Percentiles rank a stretch among this genome's conserved stretches.
These are phyloP conservation scores for Labroides dimidiatus DNA, from an alignment of 2,797 vertebrate species.

Conservation along the genomic window DNA sequence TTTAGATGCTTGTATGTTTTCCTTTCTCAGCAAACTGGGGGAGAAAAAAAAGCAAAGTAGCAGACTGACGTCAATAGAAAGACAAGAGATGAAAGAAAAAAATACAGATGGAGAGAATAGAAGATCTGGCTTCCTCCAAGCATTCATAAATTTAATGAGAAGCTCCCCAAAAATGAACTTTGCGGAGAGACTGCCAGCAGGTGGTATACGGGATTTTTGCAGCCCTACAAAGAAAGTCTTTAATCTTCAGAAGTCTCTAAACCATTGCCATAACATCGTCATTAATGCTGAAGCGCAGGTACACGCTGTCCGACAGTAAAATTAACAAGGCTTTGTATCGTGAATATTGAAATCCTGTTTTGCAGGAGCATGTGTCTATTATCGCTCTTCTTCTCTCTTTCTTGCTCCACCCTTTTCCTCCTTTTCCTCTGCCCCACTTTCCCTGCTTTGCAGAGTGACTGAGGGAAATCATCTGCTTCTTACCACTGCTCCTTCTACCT, in stretches of 20 bases:
- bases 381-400: constrained; percentile 1
- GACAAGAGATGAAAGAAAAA: constrained; percentile 29
- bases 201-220: constrained; percentile 58
- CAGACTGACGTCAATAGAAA: constrained; percentile 38
- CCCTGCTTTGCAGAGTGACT: constrained; percentile 61
- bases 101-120: constrained; percentile 61
- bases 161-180: constrained; percentile 44
- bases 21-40: constrained; percentile 53
- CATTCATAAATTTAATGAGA: constrained; percentile 70
- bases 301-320: constrained; percentile 43
- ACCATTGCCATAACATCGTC: constrained; percentile 51
- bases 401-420: constrained; percentile 2
- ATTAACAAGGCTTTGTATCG: constrained; percentile 29
- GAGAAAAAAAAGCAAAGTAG: neutral
- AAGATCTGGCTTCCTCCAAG: constrained; percentile 57
- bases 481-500: constrained; percentile 64
- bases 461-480: constrained; percentile 79
- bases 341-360: constrained; percentile 34
- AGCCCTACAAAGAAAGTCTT: constrained; percentile 59
- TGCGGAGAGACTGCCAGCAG: constrained; percentile 59
- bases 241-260: constrained; percentile 67
- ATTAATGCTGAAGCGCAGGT: constrained; percentile 57
- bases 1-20: constrained; percentile 36
- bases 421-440: constrained; percentile 44
- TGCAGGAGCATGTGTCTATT: neutral